Conservation (phyloP, 2,113 vertebrate genomes). For the Anguilla rostrata region DNA sequence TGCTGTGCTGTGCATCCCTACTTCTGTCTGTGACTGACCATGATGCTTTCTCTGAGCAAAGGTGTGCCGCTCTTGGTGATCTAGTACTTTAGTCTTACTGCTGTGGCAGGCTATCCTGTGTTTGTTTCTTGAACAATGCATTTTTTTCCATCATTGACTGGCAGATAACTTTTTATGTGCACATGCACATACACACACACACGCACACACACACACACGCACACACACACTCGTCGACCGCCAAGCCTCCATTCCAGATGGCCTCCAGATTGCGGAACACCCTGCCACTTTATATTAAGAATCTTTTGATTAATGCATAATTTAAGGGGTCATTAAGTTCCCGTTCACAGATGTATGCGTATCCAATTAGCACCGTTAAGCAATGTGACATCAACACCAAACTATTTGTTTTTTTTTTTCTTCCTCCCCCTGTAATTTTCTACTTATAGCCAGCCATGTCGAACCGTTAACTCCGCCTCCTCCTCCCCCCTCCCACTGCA, state of each 20-base stretch:
- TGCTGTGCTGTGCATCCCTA: neutral
- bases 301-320: constrained; percentile 63
- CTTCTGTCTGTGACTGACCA: neutral
- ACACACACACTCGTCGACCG: constrained; percentile 52
- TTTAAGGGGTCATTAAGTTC: constrained; percentile 58
- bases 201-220: too few relatives aligned
- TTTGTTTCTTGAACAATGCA: neutral
- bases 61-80: neutral
- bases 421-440: constrained; percentile 15
- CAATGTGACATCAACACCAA: constrained; percentile 46
- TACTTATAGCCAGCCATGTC: constrained; percentile 30
- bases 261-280: constrained; percentile 59
- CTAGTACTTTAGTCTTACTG: neutral
- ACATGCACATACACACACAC: too few relatives aligned
- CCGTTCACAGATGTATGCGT: constrained; percentile 54
- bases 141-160: too few relatives aligned
- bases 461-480: constrained; percentile 20
- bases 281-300: constrained; percentile 62
- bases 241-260: constrained; percentile 64
- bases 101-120: neutral
- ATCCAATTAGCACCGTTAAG: constrained; percentile 51
- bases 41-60: neutral
- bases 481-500: constrained; percentile 26
- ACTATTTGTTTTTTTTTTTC: constrained; percentile 37
- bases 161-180: too few relatives aligned